A percentile compares a stretch with the other conserved stretches of the same genome.
Conservation (phyloP, 2,888 invertebrate genomes). For the Eupeodes latifasciatus region DNA sequence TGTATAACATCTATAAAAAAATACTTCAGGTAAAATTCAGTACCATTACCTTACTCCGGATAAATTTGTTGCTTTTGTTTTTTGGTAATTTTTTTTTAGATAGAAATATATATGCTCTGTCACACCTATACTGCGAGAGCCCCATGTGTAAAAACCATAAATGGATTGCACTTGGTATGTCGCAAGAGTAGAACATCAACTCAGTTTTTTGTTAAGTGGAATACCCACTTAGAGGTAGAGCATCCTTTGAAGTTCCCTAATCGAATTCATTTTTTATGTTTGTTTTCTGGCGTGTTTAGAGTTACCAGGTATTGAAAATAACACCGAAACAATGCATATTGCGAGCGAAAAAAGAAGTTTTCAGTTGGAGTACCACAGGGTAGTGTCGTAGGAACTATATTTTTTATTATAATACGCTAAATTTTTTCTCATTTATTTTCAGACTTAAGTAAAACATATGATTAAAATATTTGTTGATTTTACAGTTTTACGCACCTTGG, state of each 20-base stretch:
- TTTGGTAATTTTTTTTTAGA: no score
- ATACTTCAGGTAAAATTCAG: no score
- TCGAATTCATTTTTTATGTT: slow-evolving; percentile 7
- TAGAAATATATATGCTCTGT: no score
- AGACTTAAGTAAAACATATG: no score
- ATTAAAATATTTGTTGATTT: no score
- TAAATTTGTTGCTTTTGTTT: no score
- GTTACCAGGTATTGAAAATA: not conserved
- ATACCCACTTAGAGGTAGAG: slow-evolving; percentile 23
- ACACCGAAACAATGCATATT: no score
- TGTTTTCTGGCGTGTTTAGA: not conserved
- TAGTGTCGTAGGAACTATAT: not conserved
- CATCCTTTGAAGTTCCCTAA: slow-evolving; percentile 20
- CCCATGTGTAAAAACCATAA: not conserved
- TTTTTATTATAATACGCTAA: not conserved
- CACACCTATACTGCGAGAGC: not conserved
- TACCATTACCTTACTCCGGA: no score
- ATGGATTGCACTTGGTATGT: slow-evolving; percentile 8
- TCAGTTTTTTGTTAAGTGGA: not conserved
- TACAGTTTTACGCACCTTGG: no score
- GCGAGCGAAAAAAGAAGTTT: no score
- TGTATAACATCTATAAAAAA: no score
- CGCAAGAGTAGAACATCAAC: slow-evolving; percentile 1
- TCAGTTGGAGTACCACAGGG: not conserved
- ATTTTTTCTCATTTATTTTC: no score